These are phyloP conservation scores for Hypotaenidia philippensis DNA, from an alignment of 2,797 vertebrate species.

Conservation along the genomic window DNA sequence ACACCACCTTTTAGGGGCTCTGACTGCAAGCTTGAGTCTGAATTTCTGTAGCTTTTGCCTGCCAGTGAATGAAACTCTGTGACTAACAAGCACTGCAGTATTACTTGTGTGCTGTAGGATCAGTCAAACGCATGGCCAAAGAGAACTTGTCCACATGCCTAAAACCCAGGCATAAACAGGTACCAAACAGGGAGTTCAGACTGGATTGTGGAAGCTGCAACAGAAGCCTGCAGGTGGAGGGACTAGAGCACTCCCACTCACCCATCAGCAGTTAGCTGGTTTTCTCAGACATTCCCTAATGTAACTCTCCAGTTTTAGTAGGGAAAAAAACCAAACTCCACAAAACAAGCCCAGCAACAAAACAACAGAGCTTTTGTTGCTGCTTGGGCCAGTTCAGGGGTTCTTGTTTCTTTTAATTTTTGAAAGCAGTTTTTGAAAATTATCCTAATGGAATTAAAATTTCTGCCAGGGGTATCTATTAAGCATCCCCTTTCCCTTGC, in stretches of 20 bases:
- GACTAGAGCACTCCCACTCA: not conserved
- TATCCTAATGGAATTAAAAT: not conserved
- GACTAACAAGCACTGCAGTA: not conserved
- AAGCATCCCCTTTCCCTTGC: not conserved
- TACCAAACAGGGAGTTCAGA: not conserved
- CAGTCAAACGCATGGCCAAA: not conserved
- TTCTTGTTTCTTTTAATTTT: not conserved
- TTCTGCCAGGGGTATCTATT: not conserved
- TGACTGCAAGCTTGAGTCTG: not conserved
- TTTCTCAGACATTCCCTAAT: not conserved
- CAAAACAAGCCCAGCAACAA: too few species aligned
- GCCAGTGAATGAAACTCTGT: not conserved
- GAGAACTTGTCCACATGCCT: not conserved
- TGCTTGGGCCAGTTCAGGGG: not conserved
- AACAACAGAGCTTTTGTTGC: not conserved
- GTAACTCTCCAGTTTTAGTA: not conserved
- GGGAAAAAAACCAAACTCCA: too few species aligned
- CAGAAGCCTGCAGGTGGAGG: not conserved
- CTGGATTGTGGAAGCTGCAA: fast-evolving
- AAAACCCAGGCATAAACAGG: not conserved
- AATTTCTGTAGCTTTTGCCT: not conserved
- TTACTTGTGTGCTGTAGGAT: not conserved
- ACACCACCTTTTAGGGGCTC: not conserved
- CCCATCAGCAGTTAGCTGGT: fast-evolving
- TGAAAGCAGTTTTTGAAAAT: not conserved